A percentile compares a stretch with the other conserved stretches of the same genome.
Conservation (phyloP, 2,888 invertebrate genomes). For the Cabera pusaria region DNA sequence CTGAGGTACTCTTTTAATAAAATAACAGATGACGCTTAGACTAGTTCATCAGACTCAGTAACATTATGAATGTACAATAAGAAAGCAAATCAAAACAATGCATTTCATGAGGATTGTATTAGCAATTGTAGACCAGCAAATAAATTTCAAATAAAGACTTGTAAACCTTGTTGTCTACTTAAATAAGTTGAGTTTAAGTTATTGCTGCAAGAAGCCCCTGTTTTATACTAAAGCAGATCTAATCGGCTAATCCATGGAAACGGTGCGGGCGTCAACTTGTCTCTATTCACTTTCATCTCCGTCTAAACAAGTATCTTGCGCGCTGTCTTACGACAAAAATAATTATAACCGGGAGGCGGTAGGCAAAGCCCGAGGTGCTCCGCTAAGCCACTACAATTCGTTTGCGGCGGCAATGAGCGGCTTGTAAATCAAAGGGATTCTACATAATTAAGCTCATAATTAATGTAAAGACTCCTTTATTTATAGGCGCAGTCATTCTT, state of each 20-base stretch:
- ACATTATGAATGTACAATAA: too few relatives aligned
- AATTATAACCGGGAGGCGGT: conserved; percentile 68
- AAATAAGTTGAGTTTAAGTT: conserved; percentile 22
- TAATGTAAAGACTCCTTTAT: conserved; percentile 79
- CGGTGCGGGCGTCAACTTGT: conserved; percentile 67
- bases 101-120: background rate
- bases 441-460: conserved; percentile 82
- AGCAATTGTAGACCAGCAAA: background rate
- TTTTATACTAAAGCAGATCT: conserved; percentile 37
- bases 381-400: conserved; percentile 80
- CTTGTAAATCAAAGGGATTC: conserved; percentile 83
- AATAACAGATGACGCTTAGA: too few relatives aligned
- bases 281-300: conserved; percentile 76
- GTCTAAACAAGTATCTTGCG: conserved; percentile 48
- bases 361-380: conserved; percentile 66
- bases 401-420: conserved; percentile 78
- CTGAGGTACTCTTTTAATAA: too few relatives aligned
- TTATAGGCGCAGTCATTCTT: conserved; percentile 79
- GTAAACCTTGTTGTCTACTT: conserved; percentile 10
- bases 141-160: conserved; percentile 13
- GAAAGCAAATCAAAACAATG: too few relatives aligned
- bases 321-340: conserved; percentile 72
- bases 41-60: too few relatives aligned
- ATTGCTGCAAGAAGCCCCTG: conserved; percentile 16
- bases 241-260: conserved; percentile 68